Evolutionary conservation across 2,113 vertebrate genomes (phyloP).

Genomic region (Muntiacus muntjak): DNA sequence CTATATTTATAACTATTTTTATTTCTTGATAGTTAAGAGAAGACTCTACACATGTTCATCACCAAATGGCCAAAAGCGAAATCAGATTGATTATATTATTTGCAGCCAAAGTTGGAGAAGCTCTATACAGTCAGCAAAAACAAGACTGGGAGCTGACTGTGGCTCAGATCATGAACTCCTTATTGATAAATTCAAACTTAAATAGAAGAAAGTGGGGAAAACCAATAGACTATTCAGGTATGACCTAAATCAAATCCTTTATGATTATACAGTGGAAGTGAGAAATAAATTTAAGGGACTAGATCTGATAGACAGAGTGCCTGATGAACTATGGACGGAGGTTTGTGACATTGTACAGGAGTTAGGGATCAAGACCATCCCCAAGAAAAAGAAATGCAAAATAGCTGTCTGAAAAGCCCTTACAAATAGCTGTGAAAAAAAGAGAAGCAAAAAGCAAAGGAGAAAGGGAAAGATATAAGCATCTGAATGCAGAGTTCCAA

Average conservation of each 20-base stretch:
- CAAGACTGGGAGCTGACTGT: not conserved
- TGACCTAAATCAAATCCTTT: not conserved
- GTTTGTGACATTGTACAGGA: not conserved
- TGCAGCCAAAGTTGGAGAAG: not conserved
- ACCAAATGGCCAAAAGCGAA: not conserved
- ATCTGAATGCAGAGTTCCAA: too few relatives aligned
- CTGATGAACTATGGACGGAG: not conserved
- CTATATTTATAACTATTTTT: not conserved
- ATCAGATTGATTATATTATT: not conserved
- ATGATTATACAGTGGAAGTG: not conserved
- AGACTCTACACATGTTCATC: not conserved
- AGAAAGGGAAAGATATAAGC: too few relatives aligned
- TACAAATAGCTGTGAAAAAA: too few relatives aligned
- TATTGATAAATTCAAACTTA: not conserved
- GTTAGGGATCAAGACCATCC: not conserved
- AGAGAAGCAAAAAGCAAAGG: too few relatives aligned
- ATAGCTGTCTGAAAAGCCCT: not conserved
- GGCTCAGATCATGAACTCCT: not conserved
- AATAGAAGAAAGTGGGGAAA: not conserved
- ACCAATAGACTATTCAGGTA: not conserved
- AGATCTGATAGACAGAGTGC: not conserved
- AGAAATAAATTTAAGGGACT: not conserved
- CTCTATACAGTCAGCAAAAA: not conserved
- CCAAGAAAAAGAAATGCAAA: not conserved
- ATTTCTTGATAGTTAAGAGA: not conserved